Conservation (phyloP, 2,797 vertebrate species). For the Acanthornis magna region DNA sequence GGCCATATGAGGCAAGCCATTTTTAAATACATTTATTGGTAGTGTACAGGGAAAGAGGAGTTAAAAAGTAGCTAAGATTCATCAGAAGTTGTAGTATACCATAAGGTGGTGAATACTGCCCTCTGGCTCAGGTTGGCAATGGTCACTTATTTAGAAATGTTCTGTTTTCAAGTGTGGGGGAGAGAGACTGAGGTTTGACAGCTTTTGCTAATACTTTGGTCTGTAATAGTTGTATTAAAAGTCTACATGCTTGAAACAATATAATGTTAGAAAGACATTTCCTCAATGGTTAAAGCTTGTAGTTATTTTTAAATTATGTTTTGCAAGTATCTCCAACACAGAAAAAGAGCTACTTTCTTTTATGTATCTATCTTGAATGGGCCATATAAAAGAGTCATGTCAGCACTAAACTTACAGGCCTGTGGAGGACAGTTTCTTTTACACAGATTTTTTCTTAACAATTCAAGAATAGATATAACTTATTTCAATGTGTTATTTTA, state of each 20-base stretch:
- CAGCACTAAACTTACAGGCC: not conserved
- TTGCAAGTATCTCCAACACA: not conserved
- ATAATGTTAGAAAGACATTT: not conserved
- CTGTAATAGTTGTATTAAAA: not conserved
- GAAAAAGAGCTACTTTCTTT: not conserved
- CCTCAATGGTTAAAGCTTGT: not conserved
- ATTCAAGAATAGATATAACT: not conserved
- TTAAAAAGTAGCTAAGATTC: not conserved
- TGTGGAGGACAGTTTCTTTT: not conserved
- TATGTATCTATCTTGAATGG: not conserved
- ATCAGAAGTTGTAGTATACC: not conserved
- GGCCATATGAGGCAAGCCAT: not conserved
- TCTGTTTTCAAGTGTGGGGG: not conserved
- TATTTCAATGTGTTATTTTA: constrained; percentile 5
- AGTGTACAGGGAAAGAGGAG: not conserved
- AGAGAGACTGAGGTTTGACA: not conserved
- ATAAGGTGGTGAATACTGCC: constrained; percentile 53
- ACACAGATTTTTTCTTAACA: not conserved
- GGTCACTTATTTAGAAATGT: constrained; percentile 20
- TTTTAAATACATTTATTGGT: not conserved
- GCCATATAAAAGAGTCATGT: not conserved
- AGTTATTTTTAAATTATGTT: not conserved
- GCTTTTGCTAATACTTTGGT: not conserved
- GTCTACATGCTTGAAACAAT: not conserved
- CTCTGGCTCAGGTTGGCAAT: constrained; percentile 56